A percentile compares a stretch with the other conserved stretches of the same genome.
These are phyloP conservation scores for Drosophila atroscutellata DNA, from an alignment of 2,888 invertebrate genomes.

Conservation along the genomic window DNA sequence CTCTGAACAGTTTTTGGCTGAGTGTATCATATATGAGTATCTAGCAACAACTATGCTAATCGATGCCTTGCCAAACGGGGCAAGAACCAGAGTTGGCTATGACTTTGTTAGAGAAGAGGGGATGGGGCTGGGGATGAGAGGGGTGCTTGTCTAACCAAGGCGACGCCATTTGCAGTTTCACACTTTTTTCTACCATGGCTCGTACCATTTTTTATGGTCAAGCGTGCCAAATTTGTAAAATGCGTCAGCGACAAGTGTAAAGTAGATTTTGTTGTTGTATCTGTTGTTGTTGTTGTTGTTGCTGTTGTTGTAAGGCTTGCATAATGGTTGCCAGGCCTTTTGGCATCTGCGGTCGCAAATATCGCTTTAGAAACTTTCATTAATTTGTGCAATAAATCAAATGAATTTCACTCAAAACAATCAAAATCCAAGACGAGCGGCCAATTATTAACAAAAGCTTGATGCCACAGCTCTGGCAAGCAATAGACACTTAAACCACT, in stretches of 20 bases:
- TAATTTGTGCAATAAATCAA: constrained; percentile 80
- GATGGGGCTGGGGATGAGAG: not conserved
- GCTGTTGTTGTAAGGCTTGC: constrained; percentile 59
- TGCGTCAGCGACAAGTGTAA: constrained; percentile 78
- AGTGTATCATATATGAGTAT: constrained; percentile 29
- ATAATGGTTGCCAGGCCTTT: constrained; percentile 47
- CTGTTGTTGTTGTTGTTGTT: constrained; percentile 7
- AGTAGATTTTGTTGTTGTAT: constrained; percentile 44
- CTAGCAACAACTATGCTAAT: constrained; percentile 74
- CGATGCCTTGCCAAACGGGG: constrained; percentile 69
- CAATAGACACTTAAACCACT: constrained; percentile 24
- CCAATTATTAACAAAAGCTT: constrained; percentile 72
- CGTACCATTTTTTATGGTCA: constrained; percentile 78
- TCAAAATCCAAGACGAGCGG: constrained; percentile 66
- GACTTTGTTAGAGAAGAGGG: not conserved
- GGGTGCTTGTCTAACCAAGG: constrained; percentile 67
- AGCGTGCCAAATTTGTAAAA: constrained; percentile 80
- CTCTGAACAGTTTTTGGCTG: not conserved
- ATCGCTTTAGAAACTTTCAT: constrained; percentile 57
- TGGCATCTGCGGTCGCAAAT: constrained; percentile 17
- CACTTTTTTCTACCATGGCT: constrained; percentile 69
- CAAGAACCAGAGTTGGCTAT: constrained; percentile 60
- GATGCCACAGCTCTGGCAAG: constrained; percentile 14
- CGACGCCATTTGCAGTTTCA: constrained; percentile 80
- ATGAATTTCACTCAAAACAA: constrained; percentile 77